phyloP scores from a whole-genome alignment of 2,113 vertebrate species.

The Sturnus vulgaris region DNA sequence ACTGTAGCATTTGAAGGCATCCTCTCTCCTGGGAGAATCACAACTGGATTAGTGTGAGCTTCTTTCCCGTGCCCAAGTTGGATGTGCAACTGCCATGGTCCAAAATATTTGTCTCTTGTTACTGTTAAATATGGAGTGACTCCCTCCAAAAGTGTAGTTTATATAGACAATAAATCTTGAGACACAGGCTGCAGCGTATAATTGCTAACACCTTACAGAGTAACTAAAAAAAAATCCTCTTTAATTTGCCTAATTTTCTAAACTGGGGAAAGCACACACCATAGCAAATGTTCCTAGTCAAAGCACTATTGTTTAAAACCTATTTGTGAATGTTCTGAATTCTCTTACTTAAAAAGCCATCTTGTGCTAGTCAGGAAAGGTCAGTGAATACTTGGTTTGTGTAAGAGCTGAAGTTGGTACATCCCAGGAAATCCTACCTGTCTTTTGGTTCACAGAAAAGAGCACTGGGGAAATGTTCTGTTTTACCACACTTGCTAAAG shows the following conservation, averaged over 20 bases:
- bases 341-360: neutral
- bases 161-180: neutral
- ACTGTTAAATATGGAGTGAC: neutral
- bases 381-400: neutral
- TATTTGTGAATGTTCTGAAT: neutral
- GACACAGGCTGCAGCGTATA: neutral
- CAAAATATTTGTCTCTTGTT: neutral
- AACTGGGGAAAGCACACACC: neutral
- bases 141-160: neutral
- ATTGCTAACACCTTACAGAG: neutral
- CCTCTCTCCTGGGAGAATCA: neutral
- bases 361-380: neutral
- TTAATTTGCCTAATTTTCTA: neutral
- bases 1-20: neutral
- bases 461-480: fast-evolving
- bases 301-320: neutral
- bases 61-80: neutral
- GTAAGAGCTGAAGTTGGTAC: neutral
- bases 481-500: neutral
- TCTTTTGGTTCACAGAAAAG: neutral
- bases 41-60: neutral
- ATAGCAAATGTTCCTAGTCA: neutral
- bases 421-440: neutral
- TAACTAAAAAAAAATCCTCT: neutral
- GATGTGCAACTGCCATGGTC: neutral